Base-by-base conservation (phyloP, 2,113 vertebrate genomes). In the Myrmecophaga tridactyla region DNA sequence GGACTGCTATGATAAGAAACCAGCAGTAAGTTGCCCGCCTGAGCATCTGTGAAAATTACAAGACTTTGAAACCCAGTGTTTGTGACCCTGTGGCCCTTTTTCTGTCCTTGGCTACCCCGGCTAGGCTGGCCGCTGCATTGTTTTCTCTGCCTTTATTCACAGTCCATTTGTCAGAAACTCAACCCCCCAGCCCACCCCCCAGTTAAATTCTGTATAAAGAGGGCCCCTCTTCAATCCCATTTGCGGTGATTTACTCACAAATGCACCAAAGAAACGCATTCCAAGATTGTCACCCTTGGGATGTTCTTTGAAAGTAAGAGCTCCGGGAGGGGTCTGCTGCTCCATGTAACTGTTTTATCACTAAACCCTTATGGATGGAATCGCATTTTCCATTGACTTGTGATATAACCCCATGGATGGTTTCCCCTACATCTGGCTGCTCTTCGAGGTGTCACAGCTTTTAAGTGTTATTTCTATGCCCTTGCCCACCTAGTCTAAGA, bases 321-420 rank as follows among this genome's bases (percentile, higher is more conserved):
- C 18, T 10, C 0, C 0, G 43, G 29, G 36, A 20, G 36, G 67
- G 29, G 56, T 0, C 76, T 31, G 41, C 56, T 10, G 41, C 65
- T 10, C 20, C 4, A 2, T 21, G 27, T 17, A 5, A 9, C 2
- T 6, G 18, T 2, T 62, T n/a, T 4, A 1, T 1, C 7, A 10
- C 46, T 31, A n/a, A 34, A 65, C 34, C 23, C 60, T 4, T 13
- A 14, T 5, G 3, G 9, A 4, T 10, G 41, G 43, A 1, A 10
- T 15, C 69, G 5, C 1, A 4, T 7, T 9, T 13, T 39, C 0
- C 39, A 0, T 0, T 10, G 9, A 7, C 82, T 21, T 13, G 7
- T 60, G 43, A 11, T 27, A 0, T n/a, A 4, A 27, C 12, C 10
- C 34, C 1, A 0, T 0, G 0, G 4, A 1, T 1, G 34, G 72